Base-by-base conservation (phyloP, 2,888 invertebrate species). In the Taphrorychus bicolor region DNA sequence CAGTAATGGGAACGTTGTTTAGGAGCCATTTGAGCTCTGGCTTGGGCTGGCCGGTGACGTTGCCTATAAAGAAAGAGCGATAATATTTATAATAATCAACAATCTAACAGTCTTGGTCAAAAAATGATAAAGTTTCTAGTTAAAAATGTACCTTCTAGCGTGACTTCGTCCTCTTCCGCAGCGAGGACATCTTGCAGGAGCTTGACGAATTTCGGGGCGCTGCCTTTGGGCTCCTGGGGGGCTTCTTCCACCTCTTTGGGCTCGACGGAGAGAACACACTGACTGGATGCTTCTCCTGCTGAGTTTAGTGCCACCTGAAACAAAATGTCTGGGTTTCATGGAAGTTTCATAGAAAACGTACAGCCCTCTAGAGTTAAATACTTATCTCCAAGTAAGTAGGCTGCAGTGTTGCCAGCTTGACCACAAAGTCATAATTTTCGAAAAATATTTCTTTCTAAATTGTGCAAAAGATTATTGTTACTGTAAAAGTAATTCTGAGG, bases 221-320 rank as follows among this genome's bases (percentile, higher is more conserved):
- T 79, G 71, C 84, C 85, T 71, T 76, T 48, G 3, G 69, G 60
- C 51, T 66, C 83, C 64, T 80, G 79, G 3, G 82, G 78, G 66
- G 84, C 79, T 0, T 82, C 81, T 2, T 82, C 82, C 7, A 76
- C 74, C 53, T 69, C 71, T 41, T 72, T 61, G 24, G 76, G 83
- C n/a, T 83, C 83, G 4, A 86, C 84, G 65, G 83, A 87, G 66
- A 94, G 84, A 24, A 84, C 83, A 76, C 92, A 92, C 67, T 86
- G 84, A 77, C 91, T 92, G 5, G 89, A 88, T 0, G 91, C 91
- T 79, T 92, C 91, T 7, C 95, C 95, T n/a, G 91, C 91, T 42
- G 90, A 89, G 83, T 95, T 95, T 63, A 92, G 87, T 24, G 94
- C 94, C 11, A 70, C 65, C 69, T 69, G 41, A 48, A 19, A 45